Base-by-base conservation (phyloP, 2,888 invertebrate genomes). In the Caenorhabditis panamensis region DNA sequence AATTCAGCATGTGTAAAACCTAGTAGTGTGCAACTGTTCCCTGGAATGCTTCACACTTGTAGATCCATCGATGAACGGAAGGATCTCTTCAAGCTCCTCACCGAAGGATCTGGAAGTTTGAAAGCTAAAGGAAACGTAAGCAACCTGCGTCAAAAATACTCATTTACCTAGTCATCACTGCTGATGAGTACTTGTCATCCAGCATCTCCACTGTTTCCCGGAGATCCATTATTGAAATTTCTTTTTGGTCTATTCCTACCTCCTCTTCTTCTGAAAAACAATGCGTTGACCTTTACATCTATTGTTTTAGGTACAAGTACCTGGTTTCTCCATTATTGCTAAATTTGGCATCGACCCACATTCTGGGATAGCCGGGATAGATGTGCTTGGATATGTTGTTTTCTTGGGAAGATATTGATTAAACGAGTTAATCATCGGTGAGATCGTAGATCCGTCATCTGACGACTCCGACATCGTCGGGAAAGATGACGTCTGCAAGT, bases 21-120 rank as follows among this genome's bases (percentile, higher is more conserved):
- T 77, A 47, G 69, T 66, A 2, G 66, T 62, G 41, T 82, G 79
- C 53, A 84, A 36, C 44, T 84, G 80, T 63, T 83, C 84, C 37
- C 76, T 76, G 24, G 84, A 84, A 62, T 79, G 67, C 49, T 82
- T 83, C 22, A 76, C 71, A 76, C 83, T 80, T 1, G 26, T 75
- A 37, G 79, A 78, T 2, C 84, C 78, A 76, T 90, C 90, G 66
- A 90, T 90, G 78, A 89, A 90, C 3, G 89, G 90, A 26, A 90
- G 83, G 13, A 84, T 59, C 62, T 89, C 89, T 51, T 85, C 84
- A 9, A 89, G 73, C 49, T 88, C 84, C 37, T 90, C 90, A 18
- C 90, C 89, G 72, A 90, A 89, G 26, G 88, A 89, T 63, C 88
- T 85, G 69, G 73, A 84, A 78, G 54, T 64, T 61, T 73, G 59